Conservation (phyloP, 2,888 invertebrate species). For the Gastrophysa polygoni region DNA sequence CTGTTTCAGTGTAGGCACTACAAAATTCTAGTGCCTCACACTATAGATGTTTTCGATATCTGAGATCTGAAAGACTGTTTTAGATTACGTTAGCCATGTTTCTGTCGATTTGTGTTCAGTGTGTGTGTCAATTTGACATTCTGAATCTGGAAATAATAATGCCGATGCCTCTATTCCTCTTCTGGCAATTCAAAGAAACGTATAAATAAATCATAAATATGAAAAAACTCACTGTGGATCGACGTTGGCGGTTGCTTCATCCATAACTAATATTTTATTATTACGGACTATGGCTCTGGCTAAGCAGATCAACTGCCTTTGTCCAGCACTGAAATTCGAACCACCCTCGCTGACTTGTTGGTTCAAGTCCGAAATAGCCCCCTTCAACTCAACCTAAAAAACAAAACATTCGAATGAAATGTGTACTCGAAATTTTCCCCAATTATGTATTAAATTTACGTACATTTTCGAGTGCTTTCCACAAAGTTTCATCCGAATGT, state of each 20-base stretch:
- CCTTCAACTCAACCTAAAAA: conserved; percentile 67
- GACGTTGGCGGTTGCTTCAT: conserved; percentile 93
- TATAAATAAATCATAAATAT: neutral
- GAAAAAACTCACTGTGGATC: conserved; percentile 61
- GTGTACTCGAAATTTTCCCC: neutral
- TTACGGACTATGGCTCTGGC: conserved; percentile 86
- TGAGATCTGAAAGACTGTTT: too few relatives aligned
- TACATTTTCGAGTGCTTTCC: conserved; percentile 75
- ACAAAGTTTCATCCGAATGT: conserved; percentile 73
- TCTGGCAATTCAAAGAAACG: too few relatives aligned
- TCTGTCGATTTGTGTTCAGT: too few relatives aligned
- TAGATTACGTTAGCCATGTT: too few relatives aligned
- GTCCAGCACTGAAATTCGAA: conserved; percentile 85
- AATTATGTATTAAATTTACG: neutral
- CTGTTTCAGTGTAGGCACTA: too few relatives aligned
- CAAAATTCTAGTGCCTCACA: too few relatives aligned
- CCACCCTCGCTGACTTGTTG: conserved; percentile 77
- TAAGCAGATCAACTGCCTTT: conserved; percentile 85
- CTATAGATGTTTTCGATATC: too few relatives aligned
- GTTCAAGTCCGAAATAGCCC: conserved; percentile 68
- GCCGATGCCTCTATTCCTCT: too few relatives aligned
- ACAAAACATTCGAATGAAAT: conserved; percentile 1
- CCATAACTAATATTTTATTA: conserved; percentile 79
- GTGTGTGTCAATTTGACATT: too few relatives aligned
- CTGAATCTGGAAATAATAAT: too few relatives aligned